Conservation (phyloP, 2,113 vertebrate genomes). For the Mohoua ochrocephala region DNA sequence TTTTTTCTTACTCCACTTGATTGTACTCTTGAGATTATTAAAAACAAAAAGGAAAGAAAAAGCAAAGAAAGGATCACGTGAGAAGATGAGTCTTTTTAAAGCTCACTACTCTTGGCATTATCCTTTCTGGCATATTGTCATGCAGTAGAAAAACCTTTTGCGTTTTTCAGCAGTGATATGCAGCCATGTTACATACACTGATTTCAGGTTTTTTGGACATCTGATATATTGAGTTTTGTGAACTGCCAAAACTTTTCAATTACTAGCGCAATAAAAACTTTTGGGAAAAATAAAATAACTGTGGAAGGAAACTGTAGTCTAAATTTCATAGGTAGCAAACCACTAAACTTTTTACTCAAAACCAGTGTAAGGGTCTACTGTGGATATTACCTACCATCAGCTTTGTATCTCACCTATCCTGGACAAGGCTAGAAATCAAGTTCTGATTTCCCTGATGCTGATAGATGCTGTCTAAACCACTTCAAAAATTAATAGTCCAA, state of each 20-base stretch:
- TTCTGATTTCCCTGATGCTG: neutral
- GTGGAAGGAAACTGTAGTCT: neutral
- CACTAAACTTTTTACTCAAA: neutral
- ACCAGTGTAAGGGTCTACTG: neutral
- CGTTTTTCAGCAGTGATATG: neutral
- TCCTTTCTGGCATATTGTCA: neutral
- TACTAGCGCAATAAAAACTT: neutral
- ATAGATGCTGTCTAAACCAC: neutral
- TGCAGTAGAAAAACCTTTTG: neutral
- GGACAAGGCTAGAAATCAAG: neutral
- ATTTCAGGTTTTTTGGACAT: neutral
- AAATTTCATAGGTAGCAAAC: neutral
- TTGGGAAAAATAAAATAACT: neutral
- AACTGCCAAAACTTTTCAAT: slow-evolving; percentile 52
- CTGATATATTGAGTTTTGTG: neutral
- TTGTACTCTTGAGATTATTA: neutral
- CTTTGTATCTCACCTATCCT: neutral
- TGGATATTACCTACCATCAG: neutral
- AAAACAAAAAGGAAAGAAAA: neutral
- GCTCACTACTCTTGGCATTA: neutral
- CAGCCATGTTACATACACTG: neutral
- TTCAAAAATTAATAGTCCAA: neutral
- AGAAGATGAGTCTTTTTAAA: slow-evolving; percentile 6
- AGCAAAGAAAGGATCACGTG: neutral
- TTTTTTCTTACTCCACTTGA: slow-evolving; percentile 7